Evolutionary conservation across 2,113 vertebrate species (phyloP), one percentile per base, ranked within the genome.

Genomic region (Malurus melanocephalus): DNA sequence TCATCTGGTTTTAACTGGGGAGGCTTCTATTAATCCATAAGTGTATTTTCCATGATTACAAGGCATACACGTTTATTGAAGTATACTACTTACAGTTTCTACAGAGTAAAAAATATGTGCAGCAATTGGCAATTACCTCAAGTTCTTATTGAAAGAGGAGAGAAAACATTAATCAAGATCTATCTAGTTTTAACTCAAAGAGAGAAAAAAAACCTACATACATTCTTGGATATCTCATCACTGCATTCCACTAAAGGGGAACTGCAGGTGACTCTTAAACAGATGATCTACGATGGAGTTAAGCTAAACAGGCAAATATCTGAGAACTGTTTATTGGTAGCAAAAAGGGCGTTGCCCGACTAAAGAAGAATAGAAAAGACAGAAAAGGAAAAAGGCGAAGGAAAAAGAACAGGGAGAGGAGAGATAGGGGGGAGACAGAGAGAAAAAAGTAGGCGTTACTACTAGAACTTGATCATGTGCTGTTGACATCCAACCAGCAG

Each of bases 361-460:
- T 56, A 30, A 56, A 45, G 28, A 56, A 49, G 16, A 56, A 28
- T 10, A 16, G 28, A 42, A 73, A 74, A 40, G 12, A 64, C 28
- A 46, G n/a, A n/a, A 73, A 22, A 73, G 13, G 22, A 64, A 19
- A 10, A n/a, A 13, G 16, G 23, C 28, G 6, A 48, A 72, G 42
- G 68, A 42, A 65, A 33, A 56, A 56, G 28, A 33, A 65, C 13
- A 12, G 42, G 23, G 9, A 55, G 59, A 48, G 40, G 53, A 38
- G 6, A 27, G 16, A 32, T 16, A 13, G 2, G 13, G 5, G 21
- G 9, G 4, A 0, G 2, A 53, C 0, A 0, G 49, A 23, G 15
- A n/a, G 21, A 40, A 55, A 38, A 46, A n/a, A 18, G 10, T 9
- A 18, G 18, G 22, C 0, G 1, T 55, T 55, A 22, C 6, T n/a